Evolutionary conservation across 1,140 invertebrate genomes (phyloP).

Genomic region (Oedothorax gibbosus): DNA sequence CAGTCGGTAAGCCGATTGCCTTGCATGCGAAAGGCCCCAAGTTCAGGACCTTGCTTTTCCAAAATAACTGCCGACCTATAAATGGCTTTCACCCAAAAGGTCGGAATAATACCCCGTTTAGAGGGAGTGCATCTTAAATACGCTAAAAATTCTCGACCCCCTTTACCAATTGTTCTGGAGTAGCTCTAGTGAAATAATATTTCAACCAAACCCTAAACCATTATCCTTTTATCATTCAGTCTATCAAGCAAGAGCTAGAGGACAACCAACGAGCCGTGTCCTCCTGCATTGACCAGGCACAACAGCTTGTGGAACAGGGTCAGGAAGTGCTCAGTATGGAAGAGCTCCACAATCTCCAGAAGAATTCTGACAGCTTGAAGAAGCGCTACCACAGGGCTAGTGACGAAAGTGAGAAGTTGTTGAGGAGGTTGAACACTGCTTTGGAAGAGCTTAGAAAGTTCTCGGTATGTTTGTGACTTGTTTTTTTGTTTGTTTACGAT

Average conservation of each 20-base stretch:
- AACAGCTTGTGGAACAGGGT: conserved; percentile 89
- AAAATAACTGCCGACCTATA: no score
- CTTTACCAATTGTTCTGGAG: no score
- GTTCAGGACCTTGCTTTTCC: no score
- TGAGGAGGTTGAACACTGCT: conserved; percentile 81
- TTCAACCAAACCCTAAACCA: no score
- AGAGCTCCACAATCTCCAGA: conserved; percentile 87
- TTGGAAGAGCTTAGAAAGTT: conserved; percentile 88
- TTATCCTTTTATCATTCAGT: conserved; percentile 71
- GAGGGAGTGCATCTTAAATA: no score
- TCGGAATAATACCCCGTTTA: no score
- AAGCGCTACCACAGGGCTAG: conserved; percentile 84
- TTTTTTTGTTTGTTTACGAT: not conserved
- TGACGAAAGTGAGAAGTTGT: conserved; percentile 82
- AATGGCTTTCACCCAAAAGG: no score
- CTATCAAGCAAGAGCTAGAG: conserved; percentile 91
- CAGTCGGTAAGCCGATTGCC: no score
- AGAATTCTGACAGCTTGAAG: conserved; percentile 84
- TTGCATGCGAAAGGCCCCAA: no score
- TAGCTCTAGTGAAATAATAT: no score
- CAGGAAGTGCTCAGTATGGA: conserved; percentile 89
- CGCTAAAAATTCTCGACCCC: no score
- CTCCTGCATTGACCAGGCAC: conserved; percentile 89
- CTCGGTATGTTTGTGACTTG: conserved; percentile 60
- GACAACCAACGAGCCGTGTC: conserved; percentile 86